phyloP scores from a whole-genome alignment of 2,113 vertebrate genomes.

The Aleadryas rufinucha region DNA sequence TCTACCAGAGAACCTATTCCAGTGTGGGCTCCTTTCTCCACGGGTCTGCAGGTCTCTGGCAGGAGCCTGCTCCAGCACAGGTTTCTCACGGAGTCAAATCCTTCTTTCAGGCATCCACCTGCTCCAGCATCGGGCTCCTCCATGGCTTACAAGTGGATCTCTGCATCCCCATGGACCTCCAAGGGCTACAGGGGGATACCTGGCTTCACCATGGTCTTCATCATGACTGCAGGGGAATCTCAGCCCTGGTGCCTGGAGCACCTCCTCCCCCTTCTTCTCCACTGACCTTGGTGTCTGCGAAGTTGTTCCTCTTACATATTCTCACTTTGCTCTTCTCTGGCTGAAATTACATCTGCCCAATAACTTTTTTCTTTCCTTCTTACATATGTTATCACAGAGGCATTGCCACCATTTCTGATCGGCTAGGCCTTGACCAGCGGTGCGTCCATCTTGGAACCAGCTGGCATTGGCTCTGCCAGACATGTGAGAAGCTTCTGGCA shows the following conservation, averaged over 20 bases:
- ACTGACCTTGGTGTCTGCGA: accelerated
- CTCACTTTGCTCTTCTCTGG: neutral
- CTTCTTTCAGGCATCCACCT: neutral
- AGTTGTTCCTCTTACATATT: neutral
- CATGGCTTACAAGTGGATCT: neutral
- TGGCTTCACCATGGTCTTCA: neutral
- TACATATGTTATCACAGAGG: neutral
- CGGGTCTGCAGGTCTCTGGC: neutral
- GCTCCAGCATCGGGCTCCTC: neutral
- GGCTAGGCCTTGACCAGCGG: accelerated
- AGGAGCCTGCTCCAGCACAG: neutral
- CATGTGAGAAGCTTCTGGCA: neutral
- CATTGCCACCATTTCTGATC: neutral
- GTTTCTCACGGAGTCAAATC: neutral
- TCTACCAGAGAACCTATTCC: neutral
- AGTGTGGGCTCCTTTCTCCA: neutral
- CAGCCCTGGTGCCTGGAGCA: neutral
- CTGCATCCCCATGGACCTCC: neutral
- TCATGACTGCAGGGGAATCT: neutral
- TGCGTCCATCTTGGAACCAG: neutral
- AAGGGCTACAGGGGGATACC: neutral
- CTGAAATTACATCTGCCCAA: accelerated
- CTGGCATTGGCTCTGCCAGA: neutral
- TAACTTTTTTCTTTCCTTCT: neutral
- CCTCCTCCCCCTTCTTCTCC: neutral